Evolutionary conservation across 1,140 invertebrate species (phyloP).

Genomic region (Megalopta genalis): DNA sequence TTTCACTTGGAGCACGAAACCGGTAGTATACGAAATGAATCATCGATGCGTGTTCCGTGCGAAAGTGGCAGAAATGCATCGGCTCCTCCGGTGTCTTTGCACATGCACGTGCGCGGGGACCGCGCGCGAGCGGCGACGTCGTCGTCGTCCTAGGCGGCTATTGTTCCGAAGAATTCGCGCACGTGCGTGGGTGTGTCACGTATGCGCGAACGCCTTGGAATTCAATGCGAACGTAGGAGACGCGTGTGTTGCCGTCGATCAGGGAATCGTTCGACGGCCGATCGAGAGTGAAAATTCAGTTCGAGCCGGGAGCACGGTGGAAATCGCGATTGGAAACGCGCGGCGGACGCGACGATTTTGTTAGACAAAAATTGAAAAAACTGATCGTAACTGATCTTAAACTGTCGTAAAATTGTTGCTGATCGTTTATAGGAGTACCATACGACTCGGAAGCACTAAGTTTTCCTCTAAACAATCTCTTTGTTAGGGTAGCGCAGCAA

Average conservation of each 20-base stretch:
- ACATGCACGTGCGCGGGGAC: slow-evolving; percentile 25
- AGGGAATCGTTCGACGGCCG: background rate
- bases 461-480: no score
- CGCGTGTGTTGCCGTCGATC: background rate
- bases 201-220: slow-evolving; percentile 55
- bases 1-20: background rate
- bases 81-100: slow-evolving; percentile 12
- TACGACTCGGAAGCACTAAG: no score
- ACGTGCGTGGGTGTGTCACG: slow-evolving; percentile 64
- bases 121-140: background rate
- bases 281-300: slow-evolving; percentile 35
- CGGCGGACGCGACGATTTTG: no score
- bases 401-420: no score
- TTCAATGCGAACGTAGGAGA: slow-evolving; percentile 53
- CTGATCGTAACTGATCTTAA: no score
- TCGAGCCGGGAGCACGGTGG: background rate
- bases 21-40: slow-evolving; percentile 12
- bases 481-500: no score
- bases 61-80: slow-evolving; percentile 8
- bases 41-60: slow-evolving; percentile 28
- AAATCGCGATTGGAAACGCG: background rate
- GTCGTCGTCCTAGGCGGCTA: slow-evolving; percentile 1
- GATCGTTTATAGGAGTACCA: no score
- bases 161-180: slow-evolving; percentile 59
- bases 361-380: no score